These are phyloP conservation scores for Monochamus alternatus DNA, from an alignment of 2,888 invertebrate species.

Conservation along the genomic window DNA sequence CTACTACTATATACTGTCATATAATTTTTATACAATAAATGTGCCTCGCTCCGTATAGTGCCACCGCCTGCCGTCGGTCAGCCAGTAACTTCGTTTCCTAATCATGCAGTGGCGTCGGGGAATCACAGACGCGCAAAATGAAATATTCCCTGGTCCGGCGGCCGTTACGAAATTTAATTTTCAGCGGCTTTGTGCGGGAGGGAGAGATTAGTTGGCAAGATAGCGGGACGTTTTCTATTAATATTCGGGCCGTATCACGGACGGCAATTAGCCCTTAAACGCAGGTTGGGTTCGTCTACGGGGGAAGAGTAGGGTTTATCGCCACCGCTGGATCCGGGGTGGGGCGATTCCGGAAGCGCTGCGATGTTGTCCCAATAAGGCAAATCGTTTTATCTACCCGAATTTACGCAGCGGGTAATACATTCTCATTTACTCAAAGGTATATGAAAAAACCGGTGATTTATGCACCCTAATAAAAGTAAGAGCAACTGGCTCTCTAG, in stretches of 20 bases:
- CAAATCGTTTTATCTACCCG: conserved; percentile 3
- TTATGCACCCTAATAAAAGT: too few species aligned
- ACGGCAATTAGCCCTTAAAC: conserved; percentile 20
- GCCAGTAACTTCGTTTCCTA: too few species aligned
- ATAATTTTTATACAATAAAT: too few species aligned
- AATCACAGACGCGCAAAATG: not conserved
- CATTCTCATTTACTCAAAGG: not conserved
- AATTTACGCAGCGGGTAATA: not conserved
- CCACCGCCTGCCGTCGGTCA: too few species aligned
- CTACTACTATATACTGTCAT: too few species aligned
- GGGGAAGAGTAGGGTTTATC: conserved; percentile 1
- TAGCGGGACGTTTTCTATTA: not conserved
- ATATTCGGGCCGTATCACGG: not conserved
- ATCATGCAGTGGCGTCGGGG: not conserved
- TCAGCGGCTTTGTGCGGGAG: not conserved
- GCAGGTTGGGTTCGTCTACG: not conserved
- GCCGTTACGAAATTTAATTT: not conserved
- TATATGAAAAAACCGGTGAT: not conserved
- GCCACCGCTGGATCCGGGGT: not conserved
- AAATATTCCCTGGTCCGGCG: not conserved
- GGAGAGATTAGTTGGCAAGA: not conserved
- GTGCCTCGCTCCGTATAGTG: too few species aligned
- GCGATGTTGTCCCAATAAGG: conserved; percentile 25
- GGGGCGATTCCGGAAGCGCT: conserved; percentile 5
- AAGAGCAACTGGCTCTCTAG: too few species aligned